Evolutionary conservation across 2,888 invertebrate genomes (phyloP).

Genomic region (Athrips mouffetella): DNA sequence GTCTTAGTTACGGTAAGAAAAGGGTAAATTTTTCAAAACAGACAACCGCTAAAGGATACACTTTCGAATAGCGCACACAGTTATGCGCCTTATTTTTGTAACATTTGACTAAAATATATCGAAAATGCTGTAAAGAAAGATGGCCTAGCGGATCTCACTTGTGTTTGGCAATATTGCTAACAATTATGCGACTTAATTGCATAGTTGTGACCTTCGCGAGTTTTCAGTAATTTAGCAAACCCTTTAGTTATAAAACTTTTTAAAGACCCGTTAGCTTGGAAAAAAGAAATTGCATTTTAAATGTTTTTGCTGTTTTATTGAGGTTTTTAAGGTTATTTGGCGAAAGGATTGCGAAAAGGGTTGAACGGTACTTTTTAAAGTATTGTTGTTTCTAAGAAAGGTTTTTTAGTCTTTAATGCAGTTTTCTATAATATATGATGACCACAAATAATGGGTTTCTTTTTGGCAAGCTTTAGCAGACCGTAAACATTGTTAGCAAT

Average conservation of each 20-base stretch:
- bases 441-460: not conserved
- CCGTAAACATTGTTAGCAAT: not conserved
- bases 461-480: too few relatives aligned
- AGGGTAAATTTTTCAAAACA: constrained; percentile 49
- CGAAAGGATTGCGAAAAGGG: constrained; percentile 57
- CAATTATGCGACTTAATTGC: constrained; percentile 55
- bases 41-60: constrained; percentile 6
- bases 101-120: not conserved
- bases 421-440: constrained; percentile 1
- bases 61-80: constrained; percentile 2
- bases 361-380: constrained; percentile 29
- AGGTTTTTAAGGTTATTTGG: constrained; percentile 35
- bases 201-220: constrained; percentile 37
- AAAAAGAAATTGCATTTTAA: constrained; percentile 23
- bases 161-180: constrained; percentile 45
- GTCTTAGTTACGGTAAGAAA: constrained; percentile 62
- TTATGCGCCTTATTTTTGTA: constrained; percentile 21
- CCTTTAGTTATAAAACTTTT: constrained; percentile 47
- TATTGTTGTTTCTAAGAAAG: constrained; percentile 16
- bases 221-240: constrained; percentile 41
- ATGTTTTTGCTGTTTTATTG: constrained; percentile 35
- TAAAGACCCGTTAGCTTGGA: constrained; percentile 37
- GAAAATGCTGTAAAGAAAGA: not conserved
- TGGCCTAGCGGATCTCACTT: constrained; percentile 11
- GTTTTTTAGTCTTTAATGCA: not conserved